Percentiles rank a stretch among this genome's conserved stretches.
Conservation (phyloP, 2,888 invertebrate genomes). For the Pardosa pseudoannulata region DNA sequence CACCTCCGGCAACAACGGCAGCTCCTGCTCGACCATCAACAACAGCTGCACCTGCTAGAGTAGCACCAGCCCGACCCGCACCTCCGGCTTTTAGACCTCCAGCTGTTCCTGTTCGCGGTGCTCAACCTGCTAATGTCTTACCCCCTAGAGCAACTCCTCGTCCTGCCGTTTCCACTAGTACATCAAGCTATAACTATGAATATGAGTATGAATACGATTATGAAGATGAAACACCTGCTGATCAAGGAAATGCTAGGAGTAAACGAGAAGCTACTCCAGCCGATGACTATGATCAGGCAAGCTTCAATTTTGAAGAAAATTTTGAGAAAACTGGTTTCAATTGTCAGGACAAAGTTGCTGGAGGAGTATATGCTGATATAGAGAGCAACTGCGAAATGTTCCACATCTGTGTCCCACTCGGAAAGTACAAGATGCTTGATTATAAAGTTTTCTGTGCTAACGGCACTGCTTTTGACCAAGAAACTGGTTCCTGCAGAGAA, state of each 20-base stretch:
- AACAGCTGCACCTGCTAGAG: conserved; percentile 3
- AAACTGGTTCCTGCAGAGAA: conserved; percentile 65
- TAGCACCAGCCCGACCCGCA: conserved; percentile 35
- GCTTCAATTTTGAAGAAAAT: not conserved
- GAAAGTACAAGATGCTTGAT: conserved; percentile 72
- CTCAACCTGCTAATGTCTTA: conserved; percentile 20
- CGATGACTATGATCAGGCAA: not conserved
- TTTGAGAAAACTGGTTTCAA: conserved; percentile 47
- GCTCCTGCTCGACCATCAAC: conserved; percentile 12
- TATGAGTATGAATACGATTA: conserved; percentile 74
- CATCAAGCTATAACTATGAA: conserved; percentile 63
- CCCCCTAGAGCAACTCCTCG: conserved; percentile 43
- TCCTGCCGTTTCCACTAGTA: conserved; percentile 48
- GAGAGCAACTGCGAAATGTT: conserved; percentile 73
- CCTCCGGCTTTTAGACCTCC: conserved; percentile 43
- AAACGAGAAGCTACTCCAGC: not conserved
- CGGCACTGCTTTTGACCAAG: conserved; percentile 73
- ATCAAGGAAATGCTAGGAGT: conserved; percentile 26
- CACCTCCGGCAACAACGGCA: conserved; percentile 9
- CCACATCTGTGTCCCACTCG: conserved; percentile 72
- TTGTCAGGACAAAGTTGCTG: conserved; percentile 73
- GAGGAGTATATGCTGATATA: conserved; percentile 73
- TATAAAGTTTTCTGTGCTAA: conserved; percentile 73
- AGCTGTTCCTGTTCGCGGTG: conserved; percentile 1
- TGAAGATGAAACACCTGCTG: conserved; percentile 45